phyloP scores from a whole-genome alignment of 1,140 invertebrate genomes.

The Orius insidiosus region DNA sequence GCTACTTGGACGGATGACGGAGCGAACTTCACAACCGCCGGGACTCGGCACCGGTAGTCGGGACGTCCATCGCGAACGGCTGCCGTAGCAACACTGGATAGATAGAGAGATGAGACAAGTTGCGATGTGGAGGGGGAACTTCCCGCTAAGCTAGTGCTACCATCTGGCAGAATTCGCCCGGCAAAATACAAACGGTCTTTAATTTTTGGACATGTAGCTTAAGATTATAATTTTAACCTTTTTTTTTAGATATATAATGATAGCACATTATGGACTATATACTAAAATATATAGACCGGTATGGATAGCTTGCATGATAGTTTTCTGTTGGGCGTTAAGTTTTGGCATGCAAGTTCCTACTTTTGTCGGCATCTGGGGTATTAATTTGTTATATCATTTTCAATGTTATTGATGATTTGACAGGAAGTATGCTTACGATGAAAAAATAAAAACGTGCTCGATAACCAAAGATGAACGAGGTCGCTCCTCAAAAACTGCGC shows the following conservation, averaged over 20 bases:
- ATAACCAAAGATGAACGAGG: conserved; percentile 52
- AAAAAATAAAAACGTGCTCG: conserved; percentile 61
- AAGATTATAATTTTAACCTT: background rate
- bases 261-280: conserved; percentile 64
- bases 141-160: too few species aligned
- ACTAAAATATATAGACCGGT: conserved; percentile 56
- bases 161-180: too few species aligned
- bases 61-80: too few species aligned
- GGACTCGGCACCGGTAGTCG: too few species aligned
- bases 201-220: too few species aligned
- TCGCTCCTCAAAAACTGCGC: conserved; percentile 55
- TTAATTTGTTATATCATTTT: conserved; percentile 15
- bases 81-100: too few species aligned
- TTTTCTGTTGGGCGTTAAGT: conserved; percentile 65
- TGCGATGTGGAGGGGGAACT: too few species aligned
- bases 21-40: too few species aligned
- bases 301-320: conserved; percentile 66
- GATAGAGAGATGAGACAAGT: too few species aligned
- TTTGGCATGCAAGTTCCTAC: conserved; percentile 74
- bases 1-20: too few species aligned
- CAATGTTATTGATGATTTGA: conserved; percentile 20
- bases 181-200: too few species aligned
- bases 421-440: conserved; percentile 59
- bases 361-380: conserved; percentile 62
- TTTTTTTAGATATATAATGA: conserved; percentile 59